Percentiles rank a stretch among this genome's conserved stretches.
Conservation (phyloP, 2,113 vertebrate genomes). For the Narcine bancroftii region DNA sequence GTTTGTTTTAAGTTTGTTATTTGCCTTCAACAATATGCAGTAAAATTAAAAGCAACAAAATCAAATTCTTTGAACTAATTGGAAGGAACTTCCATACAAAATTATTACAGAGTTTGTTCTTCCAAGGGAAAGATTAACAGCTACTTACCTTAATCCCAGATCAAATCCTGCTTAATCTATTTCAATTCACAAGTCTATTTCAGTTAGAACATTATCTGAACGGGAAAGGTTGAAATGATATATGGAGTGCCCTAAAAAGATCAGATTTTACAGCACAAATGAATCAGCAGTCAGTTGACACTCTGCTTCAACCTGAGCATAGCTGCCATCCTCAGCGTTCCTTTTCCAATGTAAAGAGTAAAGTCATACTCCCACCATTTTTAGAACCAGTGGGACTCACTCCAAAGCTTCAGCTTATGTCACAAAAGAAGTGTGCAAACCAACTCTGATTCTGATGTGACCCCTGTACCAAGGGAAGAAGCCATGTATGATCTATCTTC, state of each 20-base stretch:
- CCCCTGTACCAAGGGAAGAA: background rate
- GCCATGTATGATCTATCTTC: no score
- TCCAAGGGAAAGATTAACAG: no score
- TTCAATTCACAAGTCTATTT: background rate
- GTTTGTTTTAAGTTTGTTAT: no score
- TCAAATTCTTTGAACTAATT: no score
- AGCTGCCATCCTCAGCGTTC: background rate
- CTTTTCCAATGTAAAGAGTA: background rate
- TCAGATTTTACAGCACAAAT: background rate
- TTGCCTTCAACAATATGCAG: no score
- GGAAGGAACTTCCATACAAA: no score
- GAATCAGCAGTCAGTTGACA: background rate
- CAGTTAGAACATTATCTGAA: background rate
- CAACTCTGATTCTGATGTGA: background rate
- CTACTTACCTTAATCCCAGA: background rate
- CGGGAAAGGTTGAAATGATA: background rate
- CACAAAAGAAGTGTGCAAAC: background rate
- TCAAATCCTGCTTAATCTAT: background rate
- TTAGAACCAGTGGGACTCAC: background rate
- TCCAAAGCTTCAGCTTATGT: background rate
- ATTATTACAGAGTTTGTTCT: no score
- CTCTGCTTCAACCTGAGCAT: background rate
- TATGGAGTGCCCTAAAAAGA: background rate
- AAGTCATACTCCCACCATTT: background rate
- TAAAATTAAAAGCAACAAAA: no score